Evolutionary conservation across 2,888 invertebrate species (phyloP).

Genomic region (Conus canariensis): DNA sequence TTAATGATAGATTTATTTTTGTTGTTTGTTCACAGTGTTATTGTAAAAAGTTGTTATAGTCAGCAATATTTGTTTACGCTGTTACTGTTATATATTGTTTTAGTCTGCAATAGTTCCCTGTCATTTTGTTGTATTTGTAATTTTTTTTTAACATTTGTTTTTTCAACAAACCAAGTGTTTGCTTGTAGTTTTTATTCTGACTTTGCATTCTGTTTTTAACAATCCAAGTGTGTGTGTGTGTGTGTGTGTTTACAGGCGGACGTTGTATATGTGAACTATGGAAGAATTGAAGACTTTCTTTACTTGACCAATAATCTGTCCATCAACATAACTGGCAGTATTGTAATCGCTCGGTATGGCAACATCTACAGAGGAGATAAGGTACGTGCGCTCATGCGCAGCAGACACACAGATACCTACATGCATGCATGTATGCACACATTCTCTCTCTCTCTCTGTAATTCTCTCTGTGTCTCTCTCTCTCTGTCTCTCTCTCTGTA

Average conservation of each 20-base stretch:
- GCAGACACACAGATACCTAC: not conserved
- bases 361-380: slow-evolving; percentile 80
- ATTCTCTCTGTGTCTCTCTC: not conserved
- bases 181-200: no score
- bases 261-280: slow-evolving; percentile 80
- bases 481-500: no score
- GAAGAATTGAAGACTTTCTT: slow-evolving; percentile 77
- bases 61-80: no score
- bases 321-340: slow-evolving; percentile 77
- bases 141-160: no score
- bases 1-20: no score
- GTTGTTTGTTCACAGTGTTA: no score
- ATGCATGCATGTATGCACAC: not conserved
- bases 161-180: no score
- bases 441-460: not conserved
- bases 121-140: no score
- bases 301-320: slow-evolving; percentile 67
- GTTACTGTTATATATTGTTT: no score
- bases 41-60: no score
- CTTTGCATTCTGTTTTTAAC: no score
- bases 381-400: slow-evolving; percentile 59
- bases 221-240: not conserved
- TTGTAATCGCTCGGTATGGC: slow-evolving; percentile 81
- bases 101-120: no score
- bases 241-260: slow-evolving; percentile 63